phyloP scores from a whole-genome alignment of 2,888 invertebrate species.

The Griposia aprilina region DNA sequence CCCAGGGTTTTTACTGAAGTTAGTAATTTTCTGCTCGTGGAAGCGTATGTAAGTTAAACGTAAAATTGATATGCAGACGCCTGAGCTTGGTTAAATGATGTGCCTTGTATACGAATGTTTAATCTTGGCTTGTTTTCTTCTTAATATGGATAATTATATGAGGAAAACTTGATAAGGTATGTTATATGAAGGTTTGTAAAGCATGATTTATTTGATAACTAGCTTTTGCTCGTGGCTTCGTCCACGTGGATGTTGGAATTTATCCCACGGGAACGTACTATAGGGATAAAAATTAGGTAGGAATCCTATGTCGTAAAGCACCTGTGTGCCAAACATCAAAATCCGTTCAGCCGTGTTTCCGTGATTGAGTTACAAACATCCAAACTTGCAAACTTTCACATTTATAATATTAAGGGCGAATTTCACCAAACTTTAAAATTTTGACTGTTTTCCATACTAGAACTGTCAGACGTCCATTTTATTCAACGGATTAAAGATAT shows the following conservation, averaged over 20 bases:
- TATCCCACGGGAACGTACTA: background rate
- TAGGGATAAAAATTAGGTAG: background rate
- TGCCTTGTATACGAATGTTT: conserved; percentile 1
- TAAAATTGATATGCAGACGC: conserved; percentile 1
- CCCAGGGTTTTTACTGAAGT: background rate
- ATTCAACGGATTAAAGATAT: too few species aligned
- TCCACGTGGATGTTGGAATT: too few species aligned
- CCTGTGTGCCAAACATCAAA: too few species aligned
- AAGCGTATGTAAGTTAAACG: background rate
- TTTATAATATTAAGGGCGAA: too few species aligned
- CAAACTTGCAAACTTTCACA: too few species aligned
- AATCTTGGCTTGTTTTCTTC: background rate
- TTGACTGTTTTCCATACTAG: too few species aligned
- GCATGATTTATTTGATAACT: background rate
- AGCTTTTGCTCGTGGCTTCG: background rate
- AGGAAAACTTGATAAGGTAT: background rate
- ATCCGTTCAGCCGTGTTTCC: too few species aligned
- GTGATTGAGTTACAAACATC: too few species aligned
- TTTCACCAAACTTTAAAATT: too few species aligned
- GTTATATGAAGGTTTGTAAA: background rate
- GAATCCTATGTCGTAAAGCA: too few species aligned
- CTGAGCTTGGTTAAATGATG: conserved; percentile 7
- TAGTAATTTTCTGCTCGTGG: conserved; percentile 7
- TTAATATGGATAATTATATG: background rate
- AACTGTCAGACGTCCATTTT: too few species aligned